Percentiles rank a stretch among this genome's conserved stretches.
Evolutionary conservation across 2,797 vertebrate species (phyloP).

Genomic region (Sebastes glaucus): DNA sequence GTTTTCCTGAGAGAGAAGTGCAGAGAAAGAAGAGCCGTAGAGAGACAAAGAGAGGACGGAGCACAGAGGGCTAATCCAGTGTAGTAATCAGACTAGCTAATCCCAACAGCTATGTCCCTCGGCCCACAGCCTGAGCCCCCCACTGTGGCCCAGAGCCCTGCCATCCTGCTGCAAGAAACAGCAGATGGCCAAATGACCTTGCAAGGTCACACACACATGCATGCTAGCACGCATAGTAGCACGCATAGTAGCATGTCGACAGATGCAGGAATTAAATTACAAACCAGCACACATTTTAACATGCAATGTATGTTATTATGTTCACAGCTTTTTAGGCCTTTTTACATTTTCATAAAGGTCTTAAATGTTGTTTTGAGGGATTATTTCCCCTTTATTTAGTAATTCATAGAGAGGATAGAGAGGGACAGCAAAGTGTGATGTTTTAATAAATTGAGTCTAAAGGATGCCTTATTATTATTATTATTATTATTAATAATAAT

Average conservation of each 20-base stretch:
- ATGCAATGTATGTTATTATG: background rate
- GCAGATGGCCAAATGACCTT: constrained; percentile 71
- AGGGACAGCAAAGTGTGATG: background rate
- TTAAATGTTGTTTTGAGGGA: background rate
- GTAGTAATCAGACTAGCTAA: constrained; percentile 71
- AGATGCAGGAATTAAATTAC: background rate
- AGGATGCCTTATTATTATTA: background rate
- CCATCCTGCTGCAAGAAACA: constrained; percentile 53
- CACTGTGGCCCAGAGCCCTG: constrained; percentile 33
- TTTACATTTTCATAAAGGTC: background rate
- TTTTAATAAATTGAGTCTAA: background rate
- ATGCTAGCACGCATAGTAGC: background rate
- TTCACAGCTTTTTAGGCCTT: background rate
- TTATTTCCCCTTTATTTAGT: background rate
- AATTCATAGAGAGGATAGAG: background rate
- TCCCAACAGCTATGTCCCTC: constrained; percentile 56
- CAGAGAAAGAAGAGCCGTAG: constrained; percentile 2
- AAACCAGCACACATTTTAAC: background rate
- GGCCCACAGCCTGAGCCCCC: constrained; percentile 47
- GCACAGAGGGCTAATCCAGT: constrained; percentile 63
- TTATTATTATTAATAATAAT: no score
- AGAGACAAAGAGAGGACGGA: constrained; percentile 24
- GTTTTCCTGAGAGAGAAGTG: background rate
- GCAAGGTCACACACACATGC: constrained; percentile 46
- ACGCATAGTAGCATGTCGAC: background rate